Conservation (phyloP, 2,113 vertebrate genomes). For the Neomonachus schauinslandi region DNA sequence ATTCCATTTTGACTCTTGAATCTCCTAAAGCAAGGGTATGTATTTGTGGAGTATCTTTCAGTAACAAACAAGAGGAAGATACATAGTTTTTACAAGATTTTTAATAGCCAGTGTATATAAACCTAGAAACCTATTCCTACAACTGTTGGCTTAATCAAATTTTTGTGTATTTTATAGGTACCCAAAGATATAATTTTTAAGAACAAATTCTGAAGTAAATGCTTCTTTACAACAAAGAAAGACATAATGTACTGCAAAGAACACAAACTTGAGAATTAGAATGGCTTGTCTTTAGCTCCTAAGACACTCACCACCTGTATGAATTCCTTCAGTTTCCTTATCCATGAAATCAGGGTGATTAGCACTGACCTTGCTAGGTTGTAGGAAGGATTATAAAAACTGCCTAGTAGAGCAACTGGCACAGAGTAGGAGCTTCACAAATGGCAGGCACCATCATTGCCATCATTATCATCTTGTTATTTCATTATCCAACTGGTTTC, state of each 20-base stretch:
- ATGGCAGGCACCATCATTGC: neutral
- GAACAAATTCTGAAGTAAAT: neutral
- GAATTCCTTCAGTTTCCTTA: neutral
- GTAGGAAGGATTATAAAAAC: neutral
- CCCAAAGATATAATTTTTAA: neutral
- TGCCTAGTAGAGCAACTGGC: neutral
- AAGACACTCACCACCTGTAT: neutral
- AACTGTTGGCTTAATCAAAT: neutral
- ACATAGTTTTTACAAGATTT: neutral
- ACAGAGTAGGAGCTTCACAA: neutral
- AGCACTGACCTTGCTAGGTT: neutral
- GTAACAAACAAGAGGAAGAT: neutral
- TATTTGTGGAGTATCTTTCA: neutral
- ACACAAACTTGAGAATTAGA: neutral
- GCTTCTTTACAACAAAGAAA: neutral
- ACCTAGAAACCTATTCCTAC: neutral
- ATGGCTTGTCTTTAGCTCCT: neutral
- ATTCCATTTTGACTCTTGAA: neutral
- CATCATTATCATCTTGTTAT: neutral
- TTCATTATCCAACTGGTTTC: neutral
- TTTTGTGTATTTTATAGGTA: neutral
- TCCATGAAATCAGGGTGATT: neutral
- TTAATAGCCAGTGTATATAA: neutral
- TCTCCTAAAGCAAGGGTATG: neutral
- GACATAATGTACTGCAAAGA: neutral